Percentiles rank a stretch among this genome's conserved stretches.
phyloP scores from a whole-genome alignment of 1,140 invertebrate genomes.

The Drosophila insularis region DNA sequence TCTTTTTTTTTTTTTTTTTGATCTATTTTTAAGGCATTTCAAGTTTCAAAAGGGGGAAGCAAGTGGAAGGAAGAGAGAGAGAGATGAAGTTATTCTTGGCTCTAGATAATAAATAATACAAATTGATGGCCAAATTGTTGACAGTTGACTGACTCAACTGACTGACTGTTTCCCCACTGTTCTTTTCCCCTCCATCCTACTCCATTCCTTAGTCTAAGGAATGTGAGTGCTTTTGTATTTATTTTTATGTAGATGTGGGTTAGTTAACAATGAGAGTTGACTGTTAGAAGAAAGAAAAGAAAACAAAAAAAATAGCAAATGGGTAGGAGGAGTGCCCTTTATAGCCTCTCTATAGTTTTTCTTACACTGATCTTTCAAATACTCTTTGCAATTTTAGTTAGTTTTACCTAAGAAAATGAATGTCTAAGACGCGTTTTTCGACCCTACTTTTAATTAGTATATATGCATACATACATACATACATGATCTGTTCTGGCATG shows the following conservation, averaged over 20 bases:
- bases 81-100: background rate
- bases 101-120: conserved; percentile 6
- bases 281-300: background rate
- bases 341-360: no score
- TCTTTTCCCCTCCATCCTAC: background rate
- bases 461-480: no score
- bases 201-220: background rate
- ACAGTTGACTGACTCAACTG: conserved; percentile 1
- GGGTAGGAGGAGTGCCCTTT: background rate
- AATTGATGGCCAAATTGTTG: conserved; percentile 11
- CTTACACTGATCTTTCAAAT: no score
- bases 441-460: no score
- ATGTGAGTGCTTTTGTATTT: background rate
- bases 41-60: background rate
- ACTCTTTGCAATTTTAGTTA: no score
- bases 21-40: conserved; percentile 2
- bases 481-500: no score
- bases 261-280: conserved; percentile 3
- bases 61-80: background rate
- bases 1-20: background rate
- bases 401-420: no score
- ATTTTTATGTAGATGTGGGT: background rate
- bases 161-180: background rate
- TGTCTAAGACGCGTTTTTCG: no score
- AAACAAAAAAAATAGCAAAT: background rate